Evolutionary conservation across 2,888 invertebrate genomes (phyloP).

Genomic region (Alloplasta piceator): DNA sequence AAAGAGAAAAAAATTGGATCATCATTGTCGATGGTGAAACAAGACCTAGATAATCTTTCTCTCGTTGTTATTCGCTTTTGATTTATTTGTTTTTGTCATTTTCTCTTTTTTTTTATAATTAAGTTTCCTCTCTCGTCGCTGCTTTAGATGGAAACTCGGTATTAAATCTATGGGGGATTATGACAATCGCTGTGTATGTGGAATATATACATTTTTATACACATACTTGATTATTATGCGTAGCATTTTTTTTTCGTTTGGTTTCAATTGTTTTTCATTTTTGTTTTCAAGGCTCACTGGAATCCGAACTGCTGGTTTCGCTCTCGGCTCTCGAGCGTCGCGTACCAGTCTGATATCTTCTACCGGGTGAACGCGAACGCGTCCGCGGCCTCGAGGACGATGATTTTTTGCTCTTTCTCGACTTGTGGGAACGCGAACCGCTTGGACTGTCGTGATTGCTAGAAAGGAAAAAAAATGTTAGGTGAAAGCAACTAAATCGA

Average conservation of each 20-base stretch:
- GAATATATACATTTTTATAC: conserved; percentile 69
- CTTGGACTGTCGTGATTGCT: conserved; percentile 78
- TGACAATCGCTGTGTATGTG: conserved; percentile 47
- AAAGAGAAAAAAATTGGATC: background rate
- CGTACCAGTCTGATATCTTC: conserved; percentile 73
- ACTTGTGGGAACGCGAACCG: conserved; percentile 78
- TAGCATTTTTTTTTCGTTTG: conserved; percentile 20
- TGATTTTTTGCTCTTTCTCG: conserved; percentile 80
- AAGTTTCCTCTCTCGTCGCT: conserved; percentile 9
- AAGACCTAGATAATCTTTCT: conserved; percentile 24
- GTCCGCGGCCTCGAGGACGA: conserved; percentile 77
- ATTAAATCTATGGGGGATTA: conserved; percentile 68
- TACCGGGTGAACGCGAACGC: conserved; percentile 78
- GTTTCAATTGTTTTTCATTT: conserved; percentile 19
- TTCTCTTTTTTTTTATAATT: conserved; percentile 23
- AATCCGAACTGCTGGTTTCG: conserved; percentile 78
- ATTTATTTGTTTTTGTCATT: conserved; percentile 37
- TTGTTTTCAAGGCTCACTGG: conserved; percentile 74
- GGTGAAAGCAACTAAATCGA: background rate
- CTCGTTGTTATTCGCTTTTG: conserved; percentile 16
- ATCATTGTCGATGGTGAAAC: conserved; percentile 25
- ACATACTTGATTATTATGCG: conserved; percentile 23
- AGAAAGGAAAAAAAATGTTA: conserved; percentile 53
- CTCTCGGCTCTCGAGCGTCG: conserved; percentile 74
- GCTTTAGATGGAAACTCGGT: conserved; percentile 44